Evolutionary conservation across 2,797 vertebrate genomes (phyloP).

Genomic region (Benthosema pterotum): DNA sequence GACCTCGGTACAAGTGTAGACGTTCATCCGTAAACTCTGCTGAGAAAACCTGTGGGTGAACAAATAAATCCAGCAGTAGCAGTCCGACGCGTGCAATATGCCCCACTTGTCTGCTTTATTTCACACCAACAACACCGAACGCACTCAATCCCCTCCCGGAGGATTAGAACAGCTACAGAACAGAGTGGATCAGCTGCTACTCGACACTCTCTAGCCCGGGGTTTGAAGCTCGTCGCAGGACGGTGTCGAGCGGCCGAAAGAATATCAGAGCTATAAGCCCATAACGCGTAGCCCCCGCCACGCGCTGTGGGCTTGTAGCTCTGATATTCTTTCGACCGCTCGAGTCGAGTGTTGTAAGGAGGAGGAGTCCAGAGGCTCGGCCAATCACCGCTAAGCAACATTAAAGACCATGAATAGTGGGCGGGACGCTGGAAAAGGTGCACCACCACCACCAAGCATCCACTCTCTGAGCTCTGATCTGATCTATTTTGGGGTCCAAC

Average conservation of each 20-base stretch:
- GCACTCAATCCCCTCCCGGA: slow-evolving; percentile 35
- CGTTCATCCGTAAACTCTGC: too few species aligned
- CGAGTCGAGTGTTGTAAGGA: too few species aligned
- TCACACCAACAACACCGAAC: background rate
- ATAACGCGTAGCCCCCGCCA: too few species aligned
- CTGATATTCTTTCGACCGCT: too few species aligned
- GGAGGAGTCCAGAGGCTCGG: background rate
- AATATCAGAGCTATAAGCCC: background rate
- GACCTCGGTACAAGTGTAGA: too few species aligned
- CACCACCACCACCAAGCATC: slow-evolving; percentile 52
- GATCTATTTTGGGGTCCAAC: slow-evolving; percentile 36
- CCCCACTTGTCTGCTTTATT: too few species aligned
- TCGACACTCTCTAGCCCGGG: slow-evolving; percentile 42
- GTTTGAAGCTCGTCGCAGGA: background rate
- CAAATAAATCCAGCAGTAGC: too few species aligned
- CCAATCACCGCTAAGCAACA: slow-evolving; percentile 54
- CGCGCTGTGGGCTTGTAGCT: too few species aligned
- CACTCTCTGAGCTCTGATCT: slow-evolving; percentile 1
- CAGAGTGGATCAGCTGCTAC: slow-evolving; percentile 14
- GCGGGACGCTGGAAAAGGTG: background rate
- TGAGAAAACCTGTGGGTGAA: too few species aligned
- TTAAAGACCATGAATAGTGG: slow-evolving; percentile 31
- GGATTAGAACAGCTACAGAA: slow-evolving; percentile 53
- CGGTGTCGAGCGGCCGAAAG: background rate
- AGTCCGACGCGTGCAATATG: too few species aligned